Conservation (phyloP, 2,888 invertebrate genomes). For the Caenorhabditis drosophilae region DNA sequence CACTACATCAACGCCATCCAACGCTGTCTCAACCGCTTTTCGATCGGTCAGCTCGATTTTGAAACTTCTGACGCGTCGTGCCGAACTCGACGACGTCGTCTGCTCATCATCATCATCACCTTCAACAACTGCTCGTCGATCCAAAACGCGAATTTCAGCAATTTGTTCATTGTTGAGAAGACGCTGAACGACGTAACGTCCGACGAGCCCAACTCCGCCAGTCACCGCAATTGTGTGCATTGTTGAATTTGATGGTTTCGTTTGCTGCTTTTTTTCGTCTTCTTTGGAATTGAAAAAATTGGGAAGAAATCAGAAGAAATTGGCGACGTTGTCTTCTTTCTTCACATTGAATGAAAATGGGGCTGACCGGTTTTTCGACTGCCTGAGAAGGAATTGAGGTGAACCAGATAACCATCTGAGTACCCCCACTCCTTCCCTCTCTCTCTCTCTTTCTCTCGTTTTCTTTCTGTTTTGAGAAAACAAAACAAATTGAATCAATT, state of each 20-base stretch:
- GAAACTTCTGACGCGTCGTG: slow-evolving; percentile 21
- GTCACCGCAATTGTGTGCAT: slow-evolving; percentile 59
- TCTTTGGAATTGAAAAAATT: not conserved
- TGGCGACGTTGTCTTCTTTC: too few relatives aligned
- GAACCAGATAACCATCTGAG: too few relatives aligned
- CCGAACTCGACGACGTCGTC: slow-evolving; percentile 10
- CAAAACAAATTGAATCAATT: too few relatives aligned
- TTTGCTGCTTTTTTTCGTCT: too few relatives aligned
- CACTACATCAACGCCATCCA: slow-evolving; percentile 51
- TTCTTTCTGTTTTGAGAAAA: too few relatives aligned
- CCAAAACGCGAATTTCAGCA: slow-evolving; percentile 58
- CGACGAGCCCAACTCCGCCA: slow-evolving; percentile 63
- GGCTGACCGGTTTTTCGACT: too few relatives aligned
- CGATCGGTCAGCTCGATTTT: slow-evolving; percentile 44
- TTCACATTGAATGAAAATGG: too few relatives aligned
- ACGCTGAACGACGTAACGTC: slow-evolving; percentile 52
- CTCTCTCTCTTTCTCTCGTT: too few relatives aligned
- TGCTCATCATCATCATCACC: not conserved
- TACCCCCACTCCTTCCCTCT: too few relatives aligned
- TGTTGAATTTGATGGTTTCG: not conserved
- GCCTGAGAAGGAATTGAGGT: too few relatives aligned
- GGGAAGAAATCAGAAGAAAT: not conserved
- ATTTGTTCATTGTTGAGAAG: slow-evolving; percentile 52
- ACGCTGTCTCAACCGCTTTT: slow-evolving; percentile 34
- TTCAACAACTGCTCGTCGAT: slow-evolving; percentile 32